Base-by-base conservation (phyloP, 1,140 invertebrate species). In the Drosophila cardini region DNA sequence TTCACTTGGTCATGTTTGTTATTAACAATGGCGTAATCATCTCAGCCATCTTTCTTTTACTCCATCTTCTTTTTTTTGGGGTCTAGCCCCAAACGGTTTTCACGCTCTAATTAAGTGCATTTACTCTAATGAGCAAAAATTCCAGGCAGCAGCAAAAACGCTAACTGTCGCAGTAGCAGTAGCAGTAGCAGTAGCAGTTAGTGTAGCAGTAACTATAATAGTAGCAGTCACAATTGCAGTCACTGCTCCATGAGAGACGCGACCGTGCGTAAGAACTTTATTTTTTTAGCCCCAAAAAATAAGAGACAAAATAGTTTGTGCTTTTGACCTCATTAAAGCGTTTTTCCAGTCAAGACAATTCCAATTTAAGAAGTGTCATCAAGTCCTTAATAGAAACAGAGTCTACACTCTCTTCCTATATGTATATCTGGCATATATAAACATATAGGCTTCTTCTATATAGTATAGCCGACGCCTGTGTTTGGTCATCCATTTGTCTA, bases 121-220 rank as follows among this genome's bases (percentile, higher is more conserved):
- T 86, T 86, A 86, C 83, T 82, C 83, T 86, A 86, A 86, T 86
- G 82, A 86, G 82, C 82, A 86, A 86, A 86, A 86, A 86, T 86
- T 60, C 70, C 72, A 68, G 57, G 21, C 63, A 64, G 58, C 34
- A 50, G 50, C 43, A 43, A 55, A 4, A 48, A 76, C 38, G 55
- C 68, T 73, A 81, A 72, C 63, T 75, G 79, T 81, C 80, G 45
- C 9, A 42, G 26, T 45, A 18, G 64, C 36, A 55, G 58, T 43
- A 42, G 42, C 64, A 53, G 67, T 36, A 26, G 52, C 43, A 50
- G 57, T 50, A 18, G 32, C 16, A 40, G 64, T 16, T 21, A 56
- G 32, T 4, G 0, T 6, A 53, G 32, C 30, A 40, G 64, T 16
- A 34, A 63, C 50, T 34, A n/a, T n/a, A n/a, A n/a, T n/a, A 26